Conservation (phyloP, 2,888 invertebrate genomes). For the Julus scandinavius region DNA sequence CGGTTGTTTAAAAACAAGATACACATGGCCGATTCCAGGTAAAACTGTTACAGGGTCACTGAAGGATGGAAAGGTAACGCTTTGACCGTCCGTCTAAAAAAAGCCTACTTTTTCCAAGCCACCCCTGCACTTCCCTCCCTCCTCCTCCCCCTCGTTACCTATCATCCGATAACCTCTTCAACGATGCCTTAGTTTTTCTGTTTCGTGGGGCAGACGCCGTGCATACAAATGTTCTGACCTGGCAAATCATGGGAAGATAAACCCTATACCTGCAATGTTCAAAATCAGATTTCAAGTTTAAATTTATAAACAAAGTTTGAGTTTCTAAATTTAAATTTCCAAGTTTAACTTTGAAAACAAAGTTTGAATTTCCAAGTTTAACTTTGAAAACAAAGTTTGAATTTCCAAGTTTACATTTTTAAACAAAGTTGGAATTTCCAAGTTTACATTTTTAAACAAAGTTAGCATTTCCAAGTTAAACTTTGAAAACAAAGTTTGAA, state of each 20-base stretch:
- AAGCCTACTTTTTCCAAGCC: slow-evolving; percentile 18
- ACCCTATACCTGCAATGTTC: no score
- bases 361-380: no score
- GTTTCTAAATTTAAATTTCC: no score
- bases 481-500: no score
- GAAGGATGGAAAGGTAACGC: slow-evolving; percentile 40
- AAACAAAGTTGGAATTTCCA: no score
- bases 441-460: no score
- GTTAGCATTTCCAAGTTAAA: no score
- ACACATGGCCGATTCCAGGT: slow-evolving; percentile 40
- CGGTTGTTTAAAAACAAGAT: slow-evolving; percentile 3
- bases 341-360: no score
- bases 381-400: no score
- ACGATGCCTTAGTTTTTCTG: slow-evolving; percentile 43
- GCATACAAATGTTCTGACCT: slow-evolving; percentile 34
- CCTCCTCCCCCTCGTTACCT: slow-evolving; percentile 42
- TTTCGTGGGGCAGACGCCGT: not conserved
- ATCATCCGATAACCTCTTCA: slow-evolving; percentile 34
- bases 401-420: no score
- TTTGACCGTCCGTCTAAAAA: slow-evolving; percentile 19
- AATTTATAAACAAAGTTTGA: no score
- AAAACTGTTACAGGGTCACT: slow-evolving; percentile 45
- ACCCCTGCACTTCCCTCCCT: not conserved
- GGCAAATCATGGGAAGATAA: not conserved
- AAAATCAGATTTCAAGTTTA: no score